phyloP scores from a whole-genome alignment of 2,888 invertebrate genomes.

The Drosophila parthenogenetica region DNA sequence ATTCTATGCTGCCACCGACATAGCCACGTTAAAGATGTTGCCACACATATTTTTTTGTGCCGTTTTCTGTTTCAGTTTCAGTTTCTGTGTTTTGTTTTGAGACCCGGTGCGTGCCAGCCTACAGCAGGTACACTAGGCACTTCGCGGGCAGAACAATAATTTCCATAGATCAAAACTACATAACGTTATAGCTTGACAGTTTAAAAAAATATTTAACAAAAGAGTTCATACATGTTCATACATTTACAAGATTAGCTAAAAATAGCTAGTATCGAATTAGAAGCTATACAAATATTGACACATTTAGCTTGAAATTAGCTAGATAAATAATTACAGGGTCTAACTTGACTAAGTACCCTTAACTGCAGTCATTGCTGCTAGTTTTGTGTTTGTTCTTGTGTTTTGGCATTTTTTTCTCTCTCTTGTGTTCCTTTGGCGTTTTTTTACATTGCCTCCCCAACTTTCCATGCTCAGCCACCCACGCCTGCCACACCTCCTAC shows the following conservation, averaged over 20 bases:
- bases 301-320: too few relatives aligned
- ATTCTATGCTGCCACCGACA: constrained; percentile 77
- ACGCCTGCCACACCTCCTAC: neutral
- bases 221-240: too few relatives aligned
- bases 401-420: constrained; percentile 24
- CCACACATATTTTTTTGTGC: constrained; percentile 74
- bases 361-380: neutral
- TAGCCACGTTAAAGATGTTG: constrained; percentile 80
- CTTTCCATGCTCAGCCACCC: too few relatives aligned
- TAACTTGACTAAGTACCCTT: neutral
- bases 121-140: too few relatives aligned
- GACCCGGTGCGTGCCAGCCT: neutral
- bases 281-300: too few relatives aligned
- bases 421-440: constrained; percentile 25
- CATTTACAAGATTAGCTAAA: too few relatives aligned
- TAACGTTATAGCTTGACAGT: too few relatives aligned
- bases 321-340: neutral
- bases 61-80: constrained; percentile 41
- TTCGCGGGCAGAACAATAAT: too few relatives aligned
- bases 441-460: constrained; percentile 25
- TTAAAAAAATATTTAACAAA: too few relatives aligned
- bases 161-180: too few relatives aligned
- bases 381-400: constrained; percentile 1
- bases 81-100: constrained; percentile 10
- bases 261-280: too few relatives aligned